These are phyloP conservation scores for Pangasius sanitwongsei DNA, from an alignment of 2,797 vertebrate species.

Conservation along the genomic window DNA sequence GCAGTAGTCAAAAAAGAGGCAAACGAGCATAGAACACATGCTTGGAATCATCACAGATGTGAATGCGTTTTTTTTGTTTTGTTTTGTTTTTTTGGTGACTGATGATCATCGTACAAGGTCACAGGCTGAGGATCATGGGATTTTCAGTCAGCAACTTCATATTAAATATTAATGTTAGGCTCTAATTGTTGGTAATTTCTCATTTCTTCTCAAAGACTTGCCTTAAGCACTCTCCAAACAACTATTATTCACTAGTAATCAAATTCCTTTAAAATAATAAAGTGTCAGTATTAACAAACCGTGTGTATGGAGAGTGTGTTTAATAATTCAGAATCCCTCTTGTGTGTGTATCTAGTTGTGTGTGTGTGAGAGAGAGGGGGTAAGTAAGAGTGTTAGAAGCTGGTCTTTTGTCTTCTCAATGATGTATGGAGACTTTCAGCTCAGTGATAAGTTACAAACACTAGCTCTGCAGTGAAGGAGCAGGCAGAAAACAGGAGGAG, in stretches of 20 bases:
- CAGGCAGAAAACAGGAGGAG: slow-evolving; percentile 45
- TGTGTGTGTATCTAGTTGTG: slow-evolving; percentile 17
- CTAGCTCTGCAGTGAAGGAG: slow-evolving; percentile 57
- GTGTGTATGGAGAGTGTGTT: slow-evolving; percentile 33
- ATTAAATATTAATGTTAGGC: neutral
- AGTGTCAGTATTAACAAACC: slow-evolving; percentile 48
- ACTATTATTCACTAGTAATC: neutral
- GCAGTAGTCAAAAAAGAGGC: neutral
- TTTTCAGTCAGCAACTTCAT: neutral
- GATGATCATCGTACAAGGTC: slow-evolving; percentile 1
- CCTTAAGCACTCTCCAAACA: neutral
- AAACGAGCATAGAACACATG: neutral
- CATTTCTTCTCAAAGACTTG: neutral
- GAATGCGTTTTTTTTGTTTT: no score
- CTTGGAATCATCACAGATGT: no score
- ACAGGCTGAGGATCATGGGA: neutral
- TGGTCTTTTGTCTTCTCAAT: slow-evolving; percentile 50
- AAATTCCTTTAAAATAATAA: neutral
- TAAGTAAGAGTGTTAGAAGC: slow-evolving; percentile 18
- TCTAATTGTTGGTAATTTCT: neutral
- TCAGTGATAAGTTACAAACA: slow-evolving; percentile 51
- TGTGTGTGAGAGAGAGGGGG: neutral
- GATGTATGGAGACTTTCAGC: slow-evolving; percentile 51
- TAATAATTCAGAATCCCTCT: slow-evolving; percentile 50
- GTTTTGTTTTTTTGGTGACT: neutral